Evolutionary conservation across 2,113 vertebrate genomes (phyloP).

Genomic region (Aldabrachelys gigantea): DNA sequence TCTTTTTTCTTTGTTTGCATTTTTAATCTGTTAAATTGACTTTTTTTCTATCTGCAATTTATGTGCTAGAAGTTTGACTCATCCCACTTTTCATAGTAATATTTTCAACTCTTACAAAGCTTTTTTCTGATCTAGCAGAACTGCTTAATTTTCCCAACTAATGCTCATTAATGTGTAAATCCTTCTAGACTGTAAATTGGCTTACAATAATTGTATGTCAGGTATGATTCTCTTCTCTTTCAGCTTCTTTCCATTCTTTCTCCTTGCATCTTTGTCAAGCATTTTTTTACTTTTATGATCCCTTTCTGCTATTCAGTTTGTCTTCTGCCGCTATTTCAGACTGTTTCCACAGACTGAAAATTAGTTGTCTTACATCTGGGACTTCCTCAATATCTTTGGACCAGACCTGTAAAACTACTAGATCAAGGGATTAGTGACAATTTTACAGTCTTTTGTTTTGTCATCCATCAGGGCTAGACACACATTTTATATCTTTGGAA

Average conservation of each 20-base stretch:
- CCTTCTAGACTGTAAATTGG: conserved; percentile 45
- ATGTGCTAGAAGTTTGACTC: conserved; percentile 44
- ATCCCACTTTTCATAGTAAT: conserved; percentile 52
- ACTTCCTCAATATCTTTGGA: background rate
- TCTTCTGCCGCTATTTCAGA: conserved; percentile 20
- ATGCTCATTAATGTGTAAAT: conserved; percentile 53
- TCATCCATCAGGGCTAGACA: background rate
- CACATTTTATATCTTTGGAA: background rate
- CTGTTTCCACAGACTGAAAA: background rate
- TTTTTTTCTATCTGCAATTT: conserved; percentile 53
- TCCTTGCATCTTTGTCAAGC: background rate
- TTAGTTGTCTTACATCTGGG: background rate
- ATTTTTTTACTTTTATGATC: background rate
- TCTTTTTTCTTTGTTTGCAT: conserved; percentile 2
- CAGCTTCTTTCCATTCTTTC: background rate
- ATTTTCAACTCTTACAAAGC: conserved; percentile 38
- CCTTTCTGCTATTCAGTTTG: conserved; percentile 40
- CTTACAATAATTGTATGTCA: conserved; percentile 20
- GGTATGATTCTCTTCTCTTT: background rate
- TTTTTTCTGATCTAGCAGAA: conserved; percentile 28
- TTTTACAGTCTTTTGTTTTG: background rate
- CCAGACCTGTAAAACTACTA: background rate
- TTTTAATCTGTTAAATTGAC: background rate
- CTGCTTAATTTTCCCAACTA: conserved; percentile 55
- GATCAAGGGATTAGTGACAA: background rate